A percentile compares a stretch with the other conserved stretches of the same genome.
Conservation (phyloP, 2,113 vertebrate species). For the Galbula dea region DNA sequence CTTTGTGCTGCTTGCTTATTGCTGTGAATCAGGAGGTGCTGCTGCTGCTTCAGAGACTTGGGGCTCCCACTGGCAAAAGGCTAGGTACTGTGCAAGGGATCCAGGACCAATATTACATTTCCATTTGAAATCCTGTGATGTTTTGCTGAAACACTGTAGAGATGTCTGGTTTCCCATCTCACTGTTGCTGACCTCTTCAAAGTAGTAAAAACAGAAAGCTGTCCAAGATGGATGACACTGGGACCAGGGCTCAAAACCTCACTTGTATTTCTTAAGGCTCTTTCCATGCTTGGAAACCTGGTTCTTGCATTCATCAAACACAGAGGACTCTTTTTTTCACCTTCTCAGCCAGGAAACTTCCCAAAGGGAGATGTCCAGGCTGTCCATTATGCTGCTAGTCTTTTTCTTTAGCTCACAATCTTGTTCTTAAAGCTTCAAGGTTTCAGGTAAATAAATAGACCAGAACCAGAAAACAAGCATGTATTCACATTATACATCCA, state of each 20-base stretch:
- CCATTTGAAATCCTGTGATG: background rate
- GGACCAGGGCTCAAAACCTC: background rate
- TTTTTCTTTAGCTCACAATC: background rate
- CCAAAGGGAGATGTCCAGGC: background rate
- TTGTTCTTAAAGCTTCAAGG: background rate
- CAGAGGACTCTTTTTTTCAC: background rate
- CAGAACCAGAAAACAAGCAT: background rate
- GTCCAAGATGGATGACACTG: background rate
- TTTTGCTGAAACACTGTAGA: background rate
- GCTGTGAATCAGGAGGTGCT: background rate
- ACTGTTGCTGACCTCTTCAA: background rate
- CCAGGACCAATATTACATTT: background rate
- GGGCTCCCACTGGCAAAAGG: background rate
- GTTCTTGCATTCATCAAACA: background rate
- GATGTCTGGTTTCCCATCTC: background rate
- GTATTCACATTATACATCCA: background rate
- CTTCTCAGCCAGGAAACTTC: background rate
- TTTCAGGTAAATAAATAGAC: constrained; percentile 7
- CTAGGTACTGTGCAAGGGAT: background rate
- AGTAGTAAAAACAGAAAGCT: background rate
- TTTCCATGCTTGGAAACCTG: background rate
- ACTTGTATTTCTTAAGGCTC: background rate
- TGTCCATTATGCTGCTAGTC: background rate
- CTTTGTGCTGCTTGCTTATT: background rate
- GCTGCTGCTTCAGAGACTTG: background rate